Percentiles rank a stretch among this genome's conserved stretches.
phyloP scores from a whole-genome alignment of 2,888 invertebrate genomes.

The Trachelus stipa region DNA sequence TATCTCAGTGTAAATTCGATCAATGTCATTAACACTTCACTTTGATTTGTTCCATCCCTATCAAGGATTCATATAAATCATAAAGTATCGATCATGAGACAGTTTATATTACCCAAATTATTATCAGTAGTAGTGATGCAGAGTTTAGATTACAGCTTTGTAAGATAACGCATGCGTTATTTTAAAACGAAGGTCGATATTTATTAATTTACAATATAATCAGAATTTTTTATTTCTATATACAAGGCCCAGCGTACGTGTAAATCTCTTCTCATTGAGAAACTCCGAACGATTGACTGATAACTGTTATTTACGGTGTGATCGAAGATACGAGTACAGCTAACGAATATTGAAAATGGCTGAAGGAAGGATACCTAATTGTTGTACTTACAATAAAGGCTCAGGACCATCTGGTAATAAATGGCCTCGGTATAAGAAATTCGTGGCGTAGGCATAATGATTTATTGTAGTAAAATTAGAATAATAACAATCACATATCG shows the following conservation, averaged over 20 bases:
- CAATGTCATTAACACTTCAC: not conserved
- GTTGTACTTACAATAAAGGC: not conserved
- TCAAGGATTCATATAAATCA: not conserved
- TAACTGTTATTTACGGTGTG: not conserved
- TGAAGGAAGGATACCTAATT: not conserved
- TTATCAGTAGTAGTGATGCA: not conserved
- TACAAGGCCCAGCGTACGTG: not conserved
- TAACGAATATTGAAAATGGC: not conserved
- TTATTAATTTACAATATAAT: not conserved
- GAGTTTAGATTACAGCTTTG: not conserved
- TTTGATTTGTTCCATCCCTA: not conserved
- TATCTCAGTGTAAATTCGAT: no score
- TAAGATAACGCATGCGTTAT: not conserved
- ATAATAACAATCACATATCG: constrained; percentile 67
- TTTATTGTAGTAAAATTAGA: constrained; percentile 66
- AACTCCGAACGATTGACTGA: not conserved
- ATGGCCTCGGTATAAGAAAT: not conserved
- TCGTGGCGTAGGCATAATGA: constrained; percentile 46
- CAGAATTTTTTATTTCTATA: not conserved
- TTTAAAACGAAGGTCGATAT: not conserved
- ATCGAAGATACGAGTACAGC: not conserved
- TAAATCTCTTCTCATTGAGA: not conserved
- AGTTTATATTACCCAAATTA: not conserved
- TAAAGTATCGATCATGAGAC: not conserved
- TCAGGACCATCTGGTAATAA: not conserved